These are phyloP conservation scores for Hoplostethus mediterraneus DNA, from an alignment of 2,797 vertebrate genomes.

Conservation along the genomic window DNA sequence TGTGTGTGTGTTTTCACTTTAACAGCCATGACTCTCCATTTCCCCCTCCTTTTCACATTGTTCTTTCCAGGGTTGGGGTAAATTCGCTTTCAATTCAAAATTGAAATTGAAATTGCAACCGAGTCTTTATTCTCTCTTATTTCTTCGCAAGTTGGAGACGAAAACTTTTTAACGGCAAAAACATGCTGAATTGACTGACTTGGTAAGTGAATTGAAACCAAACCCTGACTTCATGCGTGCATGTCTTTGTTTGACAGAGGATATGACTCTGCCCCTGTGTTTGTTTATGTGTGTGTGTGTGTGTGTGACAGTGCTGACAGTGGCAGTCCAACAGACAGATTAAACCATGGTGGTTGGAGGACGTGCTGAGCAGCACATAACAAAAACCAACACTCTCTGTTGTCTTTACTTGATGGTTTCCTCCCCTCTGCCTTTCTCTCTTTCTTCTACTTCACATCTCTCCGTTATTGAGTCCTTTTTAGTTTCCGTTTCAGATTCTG, in stretches of 20 bases:
- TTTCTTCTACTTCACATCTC: neutral
- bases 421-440: neutral
- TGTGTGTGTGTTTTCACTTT: neutral
- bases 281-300: neutral
- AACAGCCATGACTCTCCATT: neutral
- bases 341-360: conserved; percentile 40
- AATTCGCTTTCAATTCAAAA: neutral
- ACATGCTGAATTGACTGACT: neutral
- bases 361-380: conserved; percentile 5
- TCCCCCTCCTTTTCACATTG: neutral
- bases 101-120: neutral
- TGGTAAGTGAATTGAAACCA: conserved; percentile 16
- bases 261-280: conserved; percentile 19
- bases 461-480: too few species aligned
- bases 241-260: conserved; percentile 44
- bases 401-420: conserved; percentile 6
- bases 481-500: too few species aligned
- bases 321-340: conserved; percentile 39
- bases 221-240: conserved; percentile 37
- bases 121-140: too few species aligned
- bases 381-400: conserved; percentile 18
- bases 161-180: too few species aligned
- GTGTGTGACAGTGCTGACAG: conserved; percentile 17
- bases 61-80: neutral
- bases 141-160: too few species aligned